Percentiles rank a stretch among this genome's conserved stretches.
These are phyloP conservation scores for Bergia puertoricense DNA, from an alignment of 92 coral and sea anemone genomes.

Conservation along the genomic window DNA sequence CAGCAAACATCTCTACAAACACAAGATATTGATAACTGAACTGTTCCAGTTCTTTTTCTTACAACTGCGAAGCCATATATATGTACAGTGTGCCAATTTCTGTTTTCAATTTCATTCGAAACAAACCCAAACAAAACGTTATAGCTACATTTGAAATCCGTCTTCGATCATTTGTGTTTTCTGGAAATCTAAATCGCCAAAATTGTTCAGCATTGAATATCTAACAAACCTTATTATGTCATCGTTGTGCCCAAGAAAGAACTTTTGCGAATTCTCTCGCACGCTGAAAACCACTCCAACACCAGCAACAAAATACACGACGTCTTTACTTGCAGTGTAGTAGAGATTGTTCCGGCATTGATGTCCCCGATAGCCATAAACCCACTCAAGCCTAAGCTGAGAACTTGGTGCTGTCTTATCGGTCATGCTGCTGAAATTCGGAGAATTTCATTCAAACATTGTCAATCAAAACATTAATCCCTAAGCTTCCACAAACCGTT, in stretches of 20 bases:
- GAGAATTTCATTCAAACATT: slow-evolving; percentile 20
- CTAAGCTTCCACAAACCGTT: background rate
- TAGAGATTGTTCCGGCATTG: slow-evolving; percentile 96
- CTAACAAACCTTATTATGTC: slow-evolving; percentile 90
- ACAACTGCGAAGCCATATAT: background rate
- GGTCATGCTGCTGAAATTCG: slow-evolving; percentile 63
- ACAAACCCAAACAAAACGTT: background rate
- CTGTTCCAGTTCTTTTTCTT: background rate
- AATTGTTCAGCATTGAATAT: background rate
- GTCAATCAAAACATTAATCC: slow-evolving; percentile 22
- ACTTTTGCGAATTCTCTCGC: slow-evolving; percentile 83
- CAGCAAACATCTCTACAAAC: background rate
- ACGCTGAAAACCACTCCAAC: slow-evolving; percentile 94
- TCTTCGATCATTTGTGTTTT: no score
- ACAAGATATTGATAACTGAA: background rate
- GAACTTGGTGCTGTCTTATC: slow-evolving; percentile 97
- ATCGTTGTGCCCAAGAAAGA: slow-evolving; percentile 97
- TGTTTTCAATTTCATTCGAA: background rate
- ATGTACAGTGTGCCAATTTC: background rate
- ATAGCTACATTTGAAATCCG: no score
- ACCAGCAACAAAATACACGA: slow-evolving; percentile 98
- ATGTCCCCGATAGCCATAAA: slow-evolving; percentile 98
- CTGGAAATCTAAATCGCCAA: background rate
- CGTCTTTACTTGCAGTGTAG: slow-evolving; percentile 84
- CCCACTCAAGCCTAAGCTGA: slow-evolving; percentile 97